A percentile compares a stretch with the other conserved stretches of the same genome.
These are phyloP conservation scores for Phrynocephalus guinanensis DNA, from an alignment of 2,797 vertebrate genomes.

Conservation along the genomic window DNA sequence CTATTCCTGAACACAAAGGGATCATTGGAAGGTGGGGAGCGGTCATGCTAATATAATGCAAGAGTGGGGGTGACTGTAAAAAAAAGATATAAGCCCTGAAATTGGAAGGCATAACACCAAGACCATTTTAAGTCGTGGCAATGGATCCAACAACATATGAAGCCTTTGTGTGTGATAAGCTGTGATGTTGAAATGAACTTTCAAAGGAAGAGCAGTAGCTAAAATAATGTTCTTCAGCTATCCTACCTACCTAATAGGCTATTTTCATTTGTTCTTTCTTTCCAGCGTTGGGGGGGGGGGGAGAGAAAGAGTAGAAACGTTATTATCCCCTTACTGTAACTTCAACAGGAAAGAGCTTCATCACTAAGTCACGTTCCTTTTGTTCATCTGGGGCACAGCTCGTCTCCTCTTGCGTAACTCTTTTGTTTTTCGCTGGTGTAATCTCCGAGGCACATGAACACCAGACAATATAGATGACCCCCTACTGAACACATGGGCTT, in stretches of 20 bases:
- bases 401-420: slow-evolving; percentile 75
- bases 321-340: slow-evolving; percentile 62
- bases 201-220: slow-evolving; percentile 50
- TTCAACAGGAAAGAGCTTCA: slow-evolving; percentile 73
- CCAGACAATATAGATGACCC: slow-evolving; percentile 81
- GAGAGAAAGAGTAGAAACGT: slow-evolving; percentile 51
- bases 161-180: neutral
- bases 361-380: slow-evolving; percentile 77
- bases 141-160: neutral
- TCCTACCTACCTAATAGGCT: slow-evolving; percentile 4
- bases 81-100: neutral
- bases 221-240: slow-evolving; percentile 50
- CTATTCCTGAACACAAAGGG: too few species aligned
- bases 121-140: neutral
- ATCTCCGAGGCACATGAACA: slow-evolving; percentile 80
- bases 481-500: slow-evolving; percentile 79
- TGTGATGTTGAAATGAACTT: slow-evolving; percentile 33
- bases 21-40: too few species aligned
- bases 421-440: slow-evolving; percentile 79
- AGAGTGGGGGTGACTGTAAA: too few species aligned
- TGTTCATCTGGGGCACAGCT: slow-evolving; percentile 76
- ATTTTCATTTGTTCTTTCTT: slow-evolving; percentile 44
- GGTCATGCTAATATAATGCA: neutral
- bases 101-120: neutral
- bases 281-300: slow-evolving; percentile 46